Base-by-base conservation (phyloP, 2,888 invertebrate genomes). In the Chrysotoxum bicinctum region DNA sequence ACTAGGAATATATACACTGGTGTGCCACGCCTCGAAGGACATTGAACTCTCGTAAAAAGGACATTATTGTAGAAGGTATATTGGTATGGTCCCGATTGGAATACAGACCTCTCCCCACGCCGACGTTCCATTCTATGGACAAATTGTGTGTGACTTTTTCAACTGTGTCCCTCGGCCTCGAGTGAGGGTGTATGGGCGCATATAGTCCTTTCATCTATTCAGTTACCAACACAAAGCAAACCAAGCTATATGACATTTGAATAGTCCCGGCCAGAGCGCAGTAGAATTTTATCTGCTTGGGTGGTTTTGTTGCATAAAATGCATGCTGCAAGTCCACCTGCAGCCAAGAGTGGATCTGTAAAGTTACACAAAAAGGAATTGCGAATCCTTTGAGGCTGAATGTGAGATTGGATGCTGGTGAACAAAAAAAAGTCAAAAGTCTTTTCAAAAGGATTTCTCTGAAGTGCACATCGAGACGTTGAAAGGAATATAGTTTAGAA, bases 1-100 rank as follows among this genome's bases (percentile, higher is more conserved):
- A 68, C 48, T 32, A 40, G 72, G 37, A 50, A 66, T 30, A 48
- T 48, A 9, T 79, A 50, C 79, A 74, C 62, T 16, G 3, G 0
- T 52, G 75, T 66, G 84, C 80, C 79, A 75, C 84, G 84, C 80
- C 84, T 75, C 64, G 45, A 52, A 75, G 84, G 80, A 84, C 79
- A 66, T 84, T 79, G 79, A 84, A 64, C 78, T 14, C 50, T 78
- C 26, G 16, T 60, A 48, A n/a, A 72, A 60, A 60, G 73, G 78
- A 83, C 78, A 79, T 62, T 75, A 43, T 62, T 78, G 48, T 21
- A 12, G 66, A 9, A n/a, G 60, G 64, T 58, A 45, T 23, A 45
- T 23, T 23, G 23, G 50, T 26, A 50, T 50, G 26, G 60, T 66
- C 32, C 26, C 43, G 30, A 48, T 32, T 32, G 37, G 48, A 19